Conservation (phyloP, 30 jellyfish, hydroid and myxozoan genomes). For the Turritopsis dohrnii region DNA sequence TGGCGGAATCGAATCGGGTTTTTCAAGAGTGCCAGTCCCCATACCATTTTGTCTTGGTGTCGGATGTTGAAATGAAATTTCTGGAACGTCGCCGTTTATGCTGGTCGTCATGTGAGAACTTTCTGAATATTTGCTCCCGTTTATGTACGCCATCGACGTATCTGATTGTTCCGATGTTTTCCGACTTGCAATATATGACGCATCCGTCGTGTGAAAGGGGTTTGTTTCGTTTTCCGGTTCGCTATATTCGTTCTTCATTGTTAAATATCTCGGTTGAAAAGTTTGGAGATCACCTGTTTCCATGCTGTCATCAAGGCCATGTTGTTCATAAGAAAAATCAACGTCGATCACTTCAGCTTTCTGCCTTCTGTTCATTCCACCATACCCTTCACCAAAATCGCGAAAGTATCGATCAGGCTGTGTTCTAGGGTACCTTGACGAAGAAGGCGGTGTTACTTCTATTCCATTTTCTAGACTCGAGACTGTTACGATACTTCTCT, state of each 20-base stretch:
- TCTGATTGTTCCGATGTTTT: not conserved
- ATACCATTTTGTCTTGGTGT: not conserved
- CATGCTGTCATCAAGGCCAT: not conserved
- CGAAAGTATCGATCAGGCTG: not conserved
- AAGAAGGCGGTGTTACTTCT: slow-evolving; percentile 9
- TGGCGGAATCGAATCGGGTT: not conserved
- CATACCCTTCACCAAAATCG: not conserved
- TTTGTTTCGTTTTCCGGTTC: not conserved
- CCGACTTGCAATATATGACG: not conserved
- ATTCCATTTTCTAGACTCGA: slow-evolving; percentile 11
- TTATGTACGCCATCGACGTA: not conserved
- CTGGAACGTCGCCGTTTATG: not conserved
- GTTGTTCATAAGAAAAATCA: not conserved
- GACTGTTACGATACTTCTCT: not conserved
- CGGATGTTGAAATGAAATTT: not conserved
- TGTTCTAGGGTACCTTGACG: not conserved
- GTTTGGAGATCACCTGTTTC: not conserved
- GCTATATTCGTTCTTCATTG: not conserved
- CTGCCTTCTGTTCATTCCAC: not conserved
- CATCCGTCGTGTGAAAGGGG: not conserved
- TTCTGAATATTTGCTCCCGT: not conserved
- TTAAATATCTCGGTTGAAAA: not conserved
- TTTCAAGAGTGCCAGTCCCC: not conserved
- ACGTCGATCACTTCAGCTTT: not conserved
- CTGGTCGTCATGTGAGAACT: not conserved